Percentiles rank a stretch among this genome's conserved stretches.
phyloP scores from a whole-genome alignment of 2,113 vertebrate species.

The Sander lucioperca region DNA sequence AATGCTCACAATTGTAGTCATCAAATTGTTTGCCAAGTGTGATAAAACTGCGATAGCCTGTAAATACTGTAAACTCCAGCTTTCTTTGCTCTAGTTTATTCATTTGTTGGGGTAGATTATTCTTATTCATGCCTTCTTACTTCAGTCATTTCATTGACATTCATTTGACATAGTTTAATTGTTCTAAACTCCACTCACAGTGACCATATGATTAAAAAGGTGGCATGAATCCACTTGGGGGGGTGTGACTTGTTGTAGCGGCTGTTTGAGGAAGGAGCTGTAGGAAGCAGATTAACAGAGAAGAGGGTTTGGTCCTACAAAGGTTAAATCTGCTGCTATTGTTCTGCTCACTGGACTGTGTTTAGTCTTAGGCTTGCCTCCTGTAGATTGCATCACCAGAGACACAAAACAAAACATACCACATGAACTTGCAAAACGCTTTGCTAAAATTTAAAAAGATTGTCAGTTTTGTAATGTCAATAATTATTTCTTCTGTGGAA shows the following conservation, averaged over 20 bases:
- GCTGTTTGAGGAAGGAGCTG: conserved; percentile 80
- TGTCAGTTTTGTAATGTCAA: conserved; percentile 14
- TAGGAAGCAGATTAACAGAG: conserved; percentile 83
- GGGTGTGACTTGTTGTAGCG: conserved; percentile 34
- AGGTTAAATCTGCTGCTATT: conserved; percentile 78
- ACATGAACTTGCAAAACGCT: conserved; percentile 5
- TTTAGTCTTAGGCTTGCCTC: conserved; percentile 59
- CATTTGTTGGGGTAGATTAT: neutral
- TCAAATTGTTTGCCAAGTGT: conserved; percentile 37
- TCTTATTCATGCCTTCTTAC: neutral
- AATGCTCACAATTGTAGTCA: conserved; percentile 28
- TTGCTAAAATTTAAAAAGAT: neutral
- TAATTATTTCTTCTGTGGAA: conserved; percentile 30
- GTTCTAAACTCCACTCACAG: conserved; percentile 5
- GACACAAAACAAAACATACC: conserved; percentile 45
- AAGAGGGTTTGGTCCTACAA: conserved; percentile 67
- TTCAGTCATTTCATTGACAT: neutral
- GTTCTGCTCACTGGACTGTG: conserved; percentile 68
- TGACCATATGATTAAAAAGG: conserved; percentile 28
- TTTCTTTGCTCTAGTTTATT: conserved; percentile 28
- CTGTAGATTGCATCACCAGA: conserved; percentile 55
- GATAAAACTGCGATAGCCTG: conserved; percentile 27
- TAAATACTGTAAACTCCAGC: conserved; percentile 7
- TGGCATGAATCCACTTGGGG: conserved; percentile 30
- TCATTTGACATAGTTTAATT: conserved; percentile 11